These are phyloP conservation scores for Manduca sexta DNA, from an alignment of 1,140 invertebrate genomes.

Conservation along the genomic window DNA sequence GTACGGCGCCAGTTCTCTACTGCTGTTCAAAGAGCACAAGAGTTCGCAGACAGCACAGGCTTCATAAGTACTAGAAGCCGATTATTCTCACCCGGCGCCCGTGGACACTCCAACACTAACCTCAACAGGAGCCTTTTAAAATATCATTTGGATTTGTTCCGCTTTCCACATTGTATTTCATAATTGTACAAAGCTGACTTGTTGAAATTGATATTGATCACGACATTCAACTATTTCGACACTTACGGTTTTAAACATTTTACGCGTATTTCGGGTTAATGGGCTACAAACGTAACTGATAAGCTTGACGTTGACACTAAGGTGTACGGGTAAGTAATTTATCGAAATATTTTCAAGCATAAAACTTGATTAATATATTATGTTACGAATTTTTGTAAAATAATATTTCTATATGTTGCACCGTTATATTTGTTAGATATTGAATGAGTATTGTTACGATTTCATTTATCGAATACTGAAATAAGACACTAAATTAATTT, in stretches of 20 bases:
- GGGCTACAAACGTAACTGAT: too few species aligned
- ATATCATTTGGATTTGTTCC: slow-evolving; percentile 14
- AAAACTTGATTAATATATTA: too few species aligned
- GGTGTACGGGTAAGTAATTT: too few species aligned
- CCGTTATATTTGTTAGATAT: too few species aligned
- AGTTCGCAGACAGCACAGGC: slow-evolving; percentile 55
- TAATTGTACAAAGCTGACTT: background rate
- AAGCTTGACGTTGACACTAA: too few species aligned
- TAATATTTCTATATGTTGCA: too few species aligned
- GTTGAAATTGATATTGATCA: slow-evolving; percentile 2
- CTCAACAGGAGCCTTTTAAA: slow-evolving; percentile 9
- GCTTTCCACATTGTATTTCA: slow-evolving; percentile 10
- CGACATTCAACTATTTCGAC: slow-evolving; percentile 3
- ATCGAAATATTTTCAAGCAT: too few species aligned
- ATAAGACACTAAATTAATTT: too few species aligned
- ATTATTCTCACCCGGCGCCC: background rate
- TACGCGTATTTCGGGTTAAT: too few species aligned
- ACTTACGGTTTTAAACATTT: background rate
- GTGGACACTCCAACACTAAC: slow-evolving; percentile 6
- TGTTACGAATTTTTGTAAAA: too few species aligned
- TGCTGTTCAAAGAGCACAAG: slow-evolving; percentile 85
- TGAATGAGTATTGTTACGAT: too few species aligned
- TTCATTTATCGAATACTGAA: too few species aligned
- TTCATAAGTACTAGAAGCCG: slow-evolving; percentile 58
- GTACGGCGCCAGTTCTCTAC: slow-evolving; percentile 83